Percentiles rank a stretch among this genome's conserved stretches.
Conservation (phyloP, 2,797 vertebrate species). For the Pseudotriccus pelzelni region DNA sequence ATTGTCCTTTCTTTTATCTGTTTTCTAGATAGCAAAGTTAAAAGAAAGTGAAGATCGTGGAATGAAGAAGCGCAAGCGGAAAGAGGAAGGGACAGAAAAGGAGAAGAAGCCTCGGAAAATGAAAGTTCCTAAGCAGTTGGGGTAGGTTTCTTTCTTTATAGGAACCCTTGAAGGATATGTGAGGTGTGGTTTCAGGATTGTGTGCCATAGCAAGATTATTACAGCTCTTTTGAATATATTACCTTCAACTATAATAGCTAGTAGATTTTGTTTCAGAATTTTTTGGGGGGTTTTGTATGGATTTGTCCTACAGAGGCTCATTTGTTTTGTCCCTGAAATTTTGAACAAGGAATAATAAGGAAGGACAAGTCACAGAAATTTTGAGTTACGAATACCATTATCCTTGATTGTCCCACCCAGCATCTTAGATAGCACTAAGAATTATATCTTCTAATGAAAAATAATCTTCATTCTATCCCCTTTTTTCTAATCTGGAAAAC, state of each 20-base stretch:
- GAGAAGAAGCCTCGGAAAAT: slow-evolving; percentile 93
- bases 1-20: background rate
- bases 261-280: background rate
- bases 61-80: slow-evolving; percentile 91
- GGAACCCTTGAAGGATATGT: background rate
- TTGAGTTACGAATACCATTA: background rate
- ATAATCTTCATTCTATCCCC: background rate
- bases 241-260: background rate
- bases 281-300: fast-evolving
- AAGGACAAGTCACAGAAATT: background rate
- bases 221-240: background rate
- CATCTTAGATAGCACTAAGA: background rate
- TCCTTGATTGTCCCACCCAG: background rate
- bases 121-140: slow-evolving; percentile 87
- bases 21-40: slow-evolving; percentile 77
- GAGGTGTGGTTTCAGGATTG: background rate
- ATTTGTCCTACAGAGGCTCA: background rate
- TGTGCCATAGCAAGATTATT: background rate
- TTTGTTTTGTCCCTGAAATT: background rate
- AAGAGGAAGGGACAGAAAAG: slow-evolving; percentile 86
- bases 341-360: background rate
- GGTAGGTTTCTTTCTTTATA: slow-evolving; percentile 74
- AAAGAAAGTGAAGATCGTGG: slow-evolving; percentile 90
- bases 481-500: background rate
- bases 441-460: background rate